phyloP scores from a whole-genome alignment of 2,888 invertebrate species.

The Ptychoptera contaminata region DNA sequence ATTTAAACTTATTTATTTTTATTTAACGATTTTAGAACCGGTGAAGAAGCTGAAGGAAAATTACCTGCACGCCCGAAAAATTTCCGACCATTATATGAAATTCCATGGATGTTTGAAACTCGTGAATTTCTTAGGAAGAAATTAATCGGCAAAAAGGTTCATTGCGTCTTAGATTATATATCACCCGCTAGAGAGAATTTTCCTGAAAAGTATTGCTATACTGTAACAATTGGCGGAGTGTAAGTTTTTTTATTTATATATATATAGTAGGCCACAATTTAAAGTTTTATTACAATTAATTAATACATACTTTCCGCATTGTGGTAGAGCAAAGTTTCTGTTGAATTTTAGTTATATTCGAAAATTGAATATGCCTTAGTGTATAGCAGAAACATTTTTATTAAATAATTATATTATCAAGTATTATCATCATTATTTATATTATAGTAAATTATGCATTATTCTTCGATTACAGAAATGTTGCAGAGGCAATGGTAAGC shows the following conservation, averaged over 20 bases:
- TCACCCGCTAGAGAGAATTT: conserved; percentile 88
- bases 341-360: too few species aligned
- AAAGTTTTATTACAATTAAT: conserved; percentile 3
- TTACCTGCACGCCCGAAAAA: conserved; percentile 51
- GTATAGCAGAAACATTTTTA: conserved; percentile 1
- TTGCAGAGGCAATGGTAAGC: conserved; percentile 82
- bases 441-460: conserved; percentile 27
- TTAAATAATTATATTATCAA: not conserved
- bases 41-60: conserved; percentile 53
- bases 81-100: conserved; percentile 87
- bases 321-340: not conserved
- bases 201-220: conserved; percentile 92
- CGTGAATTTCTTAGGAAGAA: conserved; percentile 93
- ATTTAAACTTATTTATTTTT: conserved; percentile 2
- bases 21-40: conserved; percentile 25
- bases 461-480: conserved; percentile 44
- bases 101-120: conserved; percentile 98
- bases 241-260: conserved; percentile 28
- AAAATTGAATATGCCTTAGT: not conserved
- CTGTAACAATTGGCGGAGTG: conserved; percentile 69
- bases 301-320: conserved; percentile 4
- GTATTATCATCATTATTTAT: not conserved
- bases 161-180: conserved; percentile 85
- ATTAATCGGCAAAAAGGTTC: conserved; percentile 86
- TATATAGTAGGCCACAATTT: conserved; percentile 8